Percentiles rank a stretch among this genome's conserved stretches.
Evolutionary conservation across 2,113 vertebrate species (phyloP).

Genomic region (Hyperoodon ampullatus): DNA sequence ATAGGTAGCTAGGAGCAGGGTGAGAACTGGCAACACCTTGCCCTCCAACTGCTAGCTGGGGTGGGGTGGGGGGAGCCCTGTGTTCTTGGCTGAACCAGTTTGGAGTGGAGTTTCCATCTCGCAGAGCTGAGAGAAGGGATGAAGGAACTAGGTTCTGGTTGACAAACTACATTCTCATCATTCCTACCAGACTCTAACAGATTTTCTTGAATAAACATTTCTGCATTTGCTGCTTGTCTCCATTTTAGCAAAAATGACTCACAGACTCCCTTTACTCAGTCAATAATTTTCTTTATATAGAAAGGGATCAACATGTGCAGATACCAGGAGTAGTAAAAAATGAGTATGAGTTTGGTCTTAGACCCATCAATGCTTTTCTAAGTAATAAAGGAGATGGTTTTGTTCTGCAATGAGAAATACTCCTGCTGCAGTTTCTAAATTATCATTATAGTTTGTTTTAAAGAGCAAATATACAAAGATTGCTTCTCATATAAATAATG

Average conservation of each 20-base stretch:
- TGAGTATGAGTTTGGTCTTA: neutral
- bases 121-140: neutral
- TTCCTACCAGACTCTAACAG: neutral
- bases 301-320: neutral
- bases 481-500: conserved; percentile 55
- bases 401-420: neutral
- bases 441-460: conserved; percentile 18
- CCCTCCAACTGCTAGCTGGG: neutral
- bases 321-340: neutral
- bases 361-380: neutral
- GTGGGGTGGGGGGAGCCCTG: neutral
- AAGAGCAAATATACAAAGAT: conserved; percentile 4
- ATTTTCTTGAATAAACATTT: neutral
- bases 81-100: neutral
- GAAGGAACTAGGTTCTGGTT: neutral
- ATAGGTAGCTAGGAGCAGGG: neutral
- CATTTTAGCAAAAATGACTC: neutral
- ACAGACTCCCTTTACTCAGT: neutral
- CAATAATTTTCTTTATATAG: neutral
- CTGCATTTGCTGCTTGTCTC: neutral
- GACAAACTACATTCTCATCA: neutral
- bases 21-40: neutral
- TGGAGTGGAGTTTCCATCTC: neutral
- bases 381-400: neutral
- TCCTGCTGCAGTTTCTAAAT: neutral